These are phyloP conservation scores for Suillia variegata DNA, from an alignment of 2,888 invertebrate genomes.

Conservation along the genomic window DNA sequence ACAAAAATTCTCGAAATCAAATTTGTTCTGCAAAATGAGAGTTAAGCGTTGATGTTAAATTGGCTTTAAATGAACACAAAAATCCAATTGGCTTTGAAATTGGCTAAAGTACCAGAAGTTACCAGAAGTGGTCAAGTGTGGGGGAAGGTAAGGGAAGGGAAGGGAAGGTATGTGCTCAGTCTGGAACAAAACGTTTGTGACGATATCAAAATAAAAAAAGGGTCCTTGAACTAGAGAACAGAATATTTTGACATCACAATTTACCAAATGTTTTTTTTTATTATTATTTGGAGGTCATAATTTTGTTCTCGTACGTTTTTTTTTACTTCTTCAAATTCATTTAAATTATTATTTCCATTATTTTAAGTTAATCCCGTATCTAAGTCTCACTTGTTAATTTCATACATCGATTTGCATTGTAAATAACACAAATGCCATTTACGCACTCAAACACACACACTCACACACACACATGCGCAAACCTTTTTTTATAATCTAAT, in stretches of 20 bases:
- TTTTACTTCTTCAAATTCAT: constrained; percentile 15
- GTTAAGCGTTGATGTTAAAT: constrained; percentile 34
- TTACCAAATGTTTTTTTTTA: too few relatives aligned
- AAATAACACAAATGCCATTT: not conserved
- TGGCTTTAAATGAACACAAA: constrained; percentile 52
- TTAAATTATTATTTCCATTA: too few relatives aligned
- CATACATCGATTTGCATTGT: not conserved
- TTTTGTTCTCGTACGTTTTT: too few relatives aligned
- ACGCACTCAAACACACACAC: not conserved
- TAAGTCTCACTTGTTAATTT: not conserved
- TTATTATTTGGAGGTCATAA: too few relatives aligned
- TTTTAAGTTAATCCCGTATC: constrained; percentile 6
- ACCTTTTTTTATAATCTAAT: too few relatives aligned
- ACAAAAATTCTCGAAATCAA: not conserved
- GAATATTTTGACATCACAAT: too few relatives aligned
- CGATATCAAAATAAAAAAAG: too few relatives aligned
- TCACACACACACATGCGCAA: not conserved
- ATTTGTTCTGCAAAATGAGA: not conserved
- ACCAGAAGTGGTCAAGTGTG: too few relatives aligned
- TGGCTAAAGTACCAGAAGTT: constrained; percentile 18
- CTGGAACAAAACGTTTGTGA: too few relatives aligned
- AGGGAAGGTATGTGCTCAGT: too few relatives aligned
- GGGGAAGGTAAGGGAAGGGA: too few relatives aligned
- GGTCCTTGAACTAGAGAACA: too few relatives aligned
- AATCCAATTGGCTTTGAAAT: constrained; percentile 55